phyloP scores from a whole-genome alignment of 2,888 invertebrate species.

The Strigamia maritima region DNA sequence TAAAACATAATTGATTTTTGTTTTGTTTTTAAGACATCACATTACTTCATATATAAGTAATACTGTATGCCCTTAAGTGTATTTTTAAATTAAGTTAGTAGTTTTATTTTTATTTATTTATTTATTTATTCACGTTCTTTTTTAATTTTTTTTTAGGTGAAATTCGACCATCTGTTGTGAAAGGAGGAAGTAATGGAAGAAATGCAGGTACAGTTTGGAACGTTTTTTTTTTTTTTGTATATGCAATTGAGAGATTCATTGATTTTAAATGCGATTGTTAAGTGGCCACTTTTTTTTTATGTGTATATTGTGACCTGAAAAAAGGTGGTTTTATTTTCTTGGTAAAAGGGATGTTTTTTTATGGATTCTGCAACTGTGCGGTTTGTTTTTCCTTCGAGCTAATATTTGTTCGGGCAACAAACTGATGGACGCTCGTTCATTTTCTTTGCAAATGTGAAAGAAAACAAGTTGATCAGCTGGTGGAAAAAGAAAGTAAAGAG shows the following conservation, averaged over 20 bases:
- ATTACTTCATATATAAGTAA: not conserved
- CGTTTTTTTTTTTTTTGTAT: not conserved
- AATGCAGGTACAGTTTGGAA: conserved; percentile 6
- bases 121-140: not conserved
- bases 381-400: conserved; percentile 31
- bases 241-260: not conserved
- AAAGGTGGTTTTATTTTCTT: conserved; percentile 9
- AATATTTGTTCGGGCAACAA: conserved; percentile 26
- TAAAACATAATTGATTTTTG: not conserved
- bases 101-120: not conserved
- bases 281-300: not conserved
- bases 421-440: conserved; percentile 27
- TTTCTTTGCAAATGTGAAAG: conserved; percentile 26
- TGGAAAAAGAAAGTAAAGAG: not conserved
- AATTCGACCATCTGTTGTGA: not conserved
- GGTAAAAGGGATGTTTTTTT: not conserved
- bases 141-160: not conserved
- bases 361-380: conserved; percentile 13
- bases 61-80: not conserved
- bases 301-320: not conserved
- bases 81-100: not conserved
- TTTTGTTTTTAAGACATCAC: not conserved
- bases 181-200: conserved; percentile 15
- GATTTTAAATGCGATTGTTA: not conserved
- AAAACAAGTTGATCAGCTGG: conserved; percentile 22